Evolutionary conservation across 2,888 invertebrate species (phyloP), one percentile per base, ranked within the genome.

Genomic region (Eucriotettix oculatus): DNA sequence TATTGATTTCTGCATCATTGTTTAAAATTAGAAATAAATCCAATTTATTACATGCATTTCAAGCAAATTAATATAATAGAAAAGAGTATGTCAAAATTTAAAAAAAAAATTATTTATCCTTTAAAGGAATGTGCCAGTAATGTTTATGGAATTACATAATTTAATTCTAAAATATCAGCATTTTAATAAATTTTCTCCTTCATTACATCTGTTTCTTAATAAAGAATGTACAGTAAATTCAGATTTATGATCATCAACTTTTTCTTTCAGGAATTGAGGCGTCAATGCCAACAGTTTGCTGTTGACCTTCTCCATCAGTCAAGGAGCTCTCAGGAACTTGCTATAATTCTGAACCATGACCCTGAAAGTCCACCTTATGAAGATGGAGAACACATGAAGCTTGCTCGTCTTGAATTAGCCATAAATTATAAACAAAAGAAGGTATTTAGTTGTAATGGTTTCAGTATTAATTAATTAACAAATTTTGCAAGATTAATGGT

Each of bases 361-460:
- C 90, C 85, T 0, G 84, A 86, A 2, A 75, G 74, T 52, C 80
- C 82, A 0, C 82, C 83, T 1, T 86, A 86, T 68, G 82, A 86
- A 64, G 84, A 84, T 3, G 90, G 88, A 0, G 89, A 90, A 65
- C 85, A 87, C 64, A 91, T 91, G 85, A 83, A 85, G 67, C 76
- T 98, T 56, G 86, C 90, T 1, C 78, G 94, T 57, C 76, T 98
- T 58, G 92, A 94, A 69, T 76, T 92, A 63, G 97, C 97, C 1
- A 92, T 98, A 63, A 82, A 87, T 68, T 94, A 90, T 71, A 93
- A 95, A 69, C 97, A 98, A 73, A 98, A 97, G 74, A 88, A 87
- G 83, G 94, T 93, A 68, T 42, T 42, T 58, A 10, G 1, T 17
- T 29, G 2, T 5, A 7, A 29, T 29, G 7, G 2, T 29, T 29